A percentile compares a stretch with the other conserved stretches of the same genome.
Conservation (phyloP, 1,140 invertebrate species). For the Polypedilum vanderplanki region DNA sequence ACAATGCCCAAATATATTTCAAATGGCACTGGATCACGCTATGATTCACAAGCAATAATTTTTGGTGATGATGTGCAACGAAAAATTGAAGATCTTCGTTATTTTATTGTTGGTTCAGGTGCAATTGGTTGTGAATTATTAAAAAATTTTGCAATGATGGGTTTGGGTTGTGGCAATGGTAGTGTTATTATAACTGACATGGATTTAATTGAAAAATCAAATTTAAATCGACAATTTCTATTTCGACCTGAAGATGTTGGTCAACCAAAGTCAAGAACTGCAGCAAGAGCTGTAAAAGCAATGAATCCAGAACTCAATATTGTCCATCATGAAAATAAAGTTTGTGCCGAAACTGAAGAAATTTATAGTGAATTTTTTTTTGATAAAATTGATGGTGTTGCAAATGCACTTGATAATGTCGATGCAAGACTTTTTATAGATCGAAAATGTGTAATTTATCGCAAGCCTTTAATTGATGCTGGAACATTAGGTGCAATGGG, state of each 20-base stretch:
- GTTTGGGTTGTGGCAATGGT: slow-evolving; percentile 57
- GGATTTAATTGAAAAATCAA: slow-evolving; percentile 96
- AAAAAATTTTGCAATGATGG: slow-evolving; percentile 95
- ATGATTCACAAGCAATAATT: slow-evolving; percentile 88
- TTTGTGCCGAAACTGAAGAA: slow-evolving; percentile 87
- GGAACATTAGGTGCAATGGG: slow-evolving; percentile 95
- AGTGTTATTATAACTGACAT: slow-evolving; percentile 80
- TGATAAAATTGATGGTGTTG: slow-evolving; percentile 79
- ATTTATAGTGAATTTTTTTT: slow-evolving; percentile 91
- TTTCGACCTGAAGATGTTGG: slow-evolving; percentile 94
- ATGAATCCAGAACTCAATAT: slow-evolving; percentile 90
- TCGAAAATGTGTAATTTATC: slow-evolving; percentile 88
- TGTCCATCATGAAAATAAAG: slow-evolving; percentile 78
- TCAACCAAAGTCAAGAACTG: slow-evolving; percentile 83
- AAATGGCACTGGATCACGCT: slow-evolving; percentile 62
- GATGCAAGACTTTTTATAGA: slow-evolving; percentile 95
- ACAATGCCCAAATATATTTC: slow-evolving; percentile 62
- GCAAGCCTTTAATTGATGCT: slow-evolving; percentile 87
- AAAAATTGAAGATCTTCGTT: slow-evolving; percentile 55
- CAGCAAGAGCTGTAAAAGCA: slow-evolving; percentile 64
- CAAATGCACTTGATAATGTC: slow-evolving; percentile 93
- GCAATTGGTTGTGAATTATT: slow-evolving; percentile 96
- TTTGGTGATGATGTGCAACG: slow-evolving; percentile 90
- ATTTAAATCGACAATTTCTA: slow-evolving; percentile 93
- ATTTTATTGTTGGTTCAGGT: slow-evolving; percentile 87